Evolutionary conservation across 1,140 invertebrate species (phyloP).

Genomic region (Drosophila rufa): DNA sequence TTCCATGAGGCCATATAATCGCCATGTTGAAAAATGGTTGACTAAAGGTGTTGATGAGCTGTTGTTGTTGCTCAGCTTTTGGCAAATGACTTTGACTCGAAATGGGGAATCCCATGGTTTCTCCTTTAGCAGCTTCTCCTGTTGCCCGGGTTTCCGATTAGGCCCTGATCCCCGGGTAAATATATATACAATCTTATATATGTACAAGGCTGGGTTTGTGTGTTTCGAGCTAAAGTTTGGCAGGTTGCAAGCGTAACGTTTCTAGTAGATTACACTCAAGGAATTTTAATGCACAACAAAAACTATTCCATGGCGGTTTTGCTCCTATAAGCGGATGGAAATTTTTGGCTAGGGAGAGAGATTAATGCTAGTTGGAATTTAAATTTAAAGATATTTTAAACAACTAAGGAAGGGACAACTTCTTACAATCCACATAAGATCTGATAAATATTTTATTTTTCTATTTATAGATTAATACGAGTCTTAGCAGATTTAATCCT

Average conservation of each 20-base stretch:
- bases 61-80: conserved; percentile 60
- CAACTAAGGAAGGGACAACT: background rate
- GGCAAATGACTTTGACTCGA: conserved; percentile 73
- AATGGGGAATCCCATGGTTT: conserved; percentile 31
- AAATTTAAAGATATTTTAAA: conserved; percentile 24
- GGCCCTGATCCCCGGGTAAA: conserved; percentile 28
- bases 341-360: conserved; percentile 11
- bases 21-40: conserved; percentile 71
- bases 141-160: conserved; percentile 43
- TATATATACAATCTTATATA: background rate
- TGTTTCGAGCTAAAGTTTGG: conserved; percentile 47
- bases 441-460: background rate
- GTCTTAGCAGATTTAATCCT: no score
- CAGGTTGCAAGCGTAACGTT: conserved; percentile 45
- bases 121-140: conserved; percentile 12
- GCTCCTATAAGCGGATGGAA: conserved; percentile 11
- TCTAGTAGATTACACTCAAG: conserved; percentile 54
- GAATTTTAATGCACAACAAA: conserved; percentile 54
- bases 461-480: no score
- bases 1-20: conserved; percentile 50
- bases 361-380: conserved; percentile 39
- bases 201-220: conserved; percentile 5
- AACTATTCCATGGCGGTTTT: conserved; percentile 50
- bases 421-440: background rate
- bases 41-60: conserved; percentile 82